Evolutionary conservation across 2,797 vertebrate genomes (phyloP), one percentile per base, ranked within the genome.

Genomic region (Phaenicophaeus curvirostris): DNA sequence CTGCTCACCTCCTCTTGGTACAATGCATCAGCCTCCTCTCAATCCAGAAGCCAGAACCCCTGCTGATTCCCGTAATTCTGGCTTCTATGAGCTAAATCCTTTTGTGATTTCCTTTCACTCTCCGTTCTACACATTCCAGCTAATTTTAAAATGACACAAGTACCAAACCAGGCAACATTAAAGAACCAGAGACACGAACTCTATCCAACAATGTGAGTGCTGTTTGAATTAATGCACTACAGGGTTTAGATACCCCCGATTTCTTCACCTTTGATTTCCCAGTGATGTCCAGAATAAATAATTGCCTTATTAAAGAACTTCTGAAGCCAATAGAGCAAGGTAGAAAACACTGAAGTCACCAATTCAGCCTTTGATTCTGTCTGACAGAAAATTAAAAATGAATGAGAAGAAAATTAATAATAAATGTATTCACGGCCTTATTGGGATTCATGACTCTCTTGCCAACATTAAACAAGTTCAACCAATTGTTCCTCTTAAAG

Each of bases 371-470:
- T 97, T 98, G 97, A 97, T 97, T 95, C 85, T 93, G 72, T 97
- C 97, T 98, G 92, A 95, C 97, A 91, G 85, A 96, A 95, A 96
- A 98, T 98, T 96, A 98, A 98, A 98, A 98, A 97, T 98, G 68
- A 96, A 98, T 97, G 97, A 97, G 90, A 55, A 90, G 71, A 87
- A 85, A 94, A 97, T 98, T 96, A 98, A 98, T 97, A 98, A 98
- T 98, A 94, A 96, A 98, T 98, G 94, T 76, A 96, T 97, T 96
- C 96, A 97, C 95, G 90, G 96, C 95, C 93, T 96, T 96, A 94
- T 95, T 96, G 96, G 96, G 96, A 98, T 98, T 97, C 95, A 97
- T 94, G 97, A 95, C 85, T 97, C 94, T 95, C 95, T 78, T 84
- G 85, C 76, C 94, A 95, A 93, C 72, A 53, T 93, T 95, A 95